Base-by-base conservation (phyloP, 2,888 invertebrate species). In the Sinhomidia bicolor region DNA sequence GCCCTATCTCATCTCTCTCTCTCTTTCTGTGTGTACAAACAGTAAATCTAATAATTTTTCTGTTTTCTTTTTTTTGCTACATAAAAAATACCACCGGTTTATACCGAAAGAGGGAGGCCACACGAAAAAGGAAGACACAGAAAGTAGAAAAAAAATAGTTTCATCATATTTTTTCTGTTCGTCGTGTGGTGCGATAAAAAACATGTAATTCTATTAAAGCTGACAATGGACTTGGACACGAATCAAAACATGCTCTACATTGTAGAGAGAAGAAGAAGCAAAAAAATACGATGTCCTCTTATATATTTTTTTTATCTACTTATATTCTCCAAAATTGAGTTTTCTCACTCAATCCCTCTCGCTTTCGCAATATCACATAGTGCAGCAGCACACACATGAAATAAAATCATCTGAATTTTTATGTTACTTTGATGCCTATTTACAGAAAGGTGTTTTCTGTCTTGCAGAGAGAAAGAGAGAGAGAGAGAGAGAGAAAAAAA, bases 221-320 rank as follows among this genome's bases (percentile, higher is more conserved):
- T 76, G 65, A 85, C 85, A 79, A 79, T 79, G 26, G 79, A 68
- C 62, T 81, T 81, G 87, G 71, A 87, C 44, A 76, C 41, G 81
- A 74, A 62, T 87, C 87, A 87, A 81, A 81, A 81, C 81, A 80
- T 29, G 26, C 4, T 7, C 36, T 5, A 36, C 7, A 36, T 44
- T 68, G 82, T 65, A 68, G 17, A 60, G 23, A 14, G n/a, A 20
- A 62, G 10, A 36, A 36, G 36, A 36, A 36, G 36, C 4, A 36
- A 36, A 36, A 36, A 36, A 36, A 7, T 3, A 36, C 3, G 36
- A 41, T 71, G n/a, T n/a, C n/a, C n/a, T n/a, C n/a, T n/a, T n/a
- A 71, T 36, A 9, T 54, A 54, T 17, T 7, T 54, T 41, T 54
- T 62, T 32, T 57, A n/a, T 74, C 36, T 4, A 10, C 29, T 32